Evolutionary conservation across 2,797 vertebrate genomes (phyloP).

Genomic region (Rhodeus uyekii): DNA sequence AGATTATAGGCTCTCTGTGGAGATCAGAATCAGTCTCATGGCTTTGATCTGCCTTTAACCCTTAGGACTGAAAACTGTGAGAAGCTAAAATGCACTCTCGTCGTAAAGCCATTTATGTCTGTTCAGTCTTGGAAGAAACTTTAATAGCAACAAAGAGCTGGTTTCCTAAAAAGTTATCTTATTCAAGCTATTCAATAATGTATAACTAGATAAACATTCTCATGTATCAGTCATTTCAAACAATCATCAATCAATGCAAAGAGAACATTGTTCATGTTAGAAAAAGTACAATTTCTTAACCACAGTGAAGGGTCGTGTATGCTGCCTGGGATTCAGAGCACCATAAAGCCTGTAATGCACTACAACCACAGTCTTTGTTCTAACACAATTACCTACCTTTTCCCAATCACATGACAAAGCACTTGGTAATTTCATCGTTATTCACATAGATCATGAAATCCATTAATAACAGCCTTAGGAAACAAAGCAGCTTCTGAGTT

Average conservation of each 20-base stretch:
- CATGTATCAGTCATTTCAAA: slow-evolving; percentile 26
- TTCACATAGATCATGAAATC: neutral
- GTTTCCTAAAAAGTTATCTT: neutral
- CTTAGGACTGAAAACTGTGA: slow-evolving; percentile 10
- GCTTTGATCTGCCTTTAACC: slow-evolving; percentile 42
- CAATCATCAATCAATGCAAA: slow-evolving; percentile 21
- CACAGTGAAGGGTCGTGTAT: slow-evolving; percentile 9
- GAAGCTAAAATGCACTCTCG: neutral
- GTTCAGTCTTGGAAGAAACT: neutral
- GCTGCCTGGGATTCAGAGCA: neutral
- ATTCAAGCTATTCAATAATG: slow-evolving; percentile 8
- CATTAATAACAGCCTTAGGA: slow-evolving; percentile 4
- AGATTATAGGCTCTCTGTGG: neutral
- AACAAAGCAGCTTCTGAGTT: neutral
- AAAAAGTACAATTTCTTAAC: slow-evolving; percentile 23
- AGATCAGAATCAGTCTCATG: slow-evolving; percentile 31
- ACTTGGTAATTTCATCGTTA: slow-evolving; percentile 11
- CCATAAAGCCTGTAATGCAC: slow-evolving; percentile 1
- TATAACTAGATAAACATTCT: slow-evolving; percentile 21
- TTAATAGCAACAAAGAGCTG: neutral
- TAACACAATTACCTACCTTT: slow-evolving; percentile 23
- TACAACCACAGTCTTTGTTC: slow-evolving; percentile 8
- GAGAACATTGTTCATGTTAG: neutral
- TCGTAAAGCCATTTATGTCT: neutral
- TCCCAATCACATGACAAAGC: slow-evolving; percentile 17